phyloP scores from a whole-genome alignment of 2,113 vertebrate genomes.

The Delphinus delphis region DNA sequence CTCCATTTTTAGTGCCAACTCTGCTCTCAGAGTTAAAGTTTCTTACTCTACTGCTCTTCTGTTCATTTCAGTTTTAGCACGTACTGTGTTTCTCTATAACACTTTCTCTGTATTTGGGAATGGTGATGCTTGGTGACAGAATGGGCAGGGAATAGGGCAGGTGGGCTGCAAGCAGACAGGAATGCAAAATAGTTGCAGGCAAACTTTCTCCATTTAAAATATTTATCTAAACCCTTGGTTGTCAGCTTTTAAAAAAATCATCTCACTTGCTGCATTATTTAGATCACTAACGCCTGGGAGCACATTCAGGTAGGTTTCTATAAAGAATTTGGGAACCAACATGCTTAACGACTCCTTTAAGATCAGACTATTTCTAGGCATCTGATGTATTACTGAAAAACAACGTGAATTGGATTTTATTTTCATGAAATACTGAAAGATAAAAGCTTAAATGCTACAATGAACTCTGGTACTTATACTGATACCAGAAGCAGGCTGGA shows the following conservation, averaged over 20 bases:
- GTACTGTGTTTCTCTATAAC: background rate
- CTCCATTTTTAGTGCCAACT: background rate
- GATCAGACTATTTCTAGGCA: background rate
- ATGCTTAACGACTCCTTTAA: background rate
- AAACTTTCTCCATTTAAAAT: constrained; percentile 17
- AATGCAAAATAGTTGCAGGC: background rate
- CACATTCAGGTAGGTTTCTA: background rate
- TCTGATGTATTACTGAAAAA: background rate
- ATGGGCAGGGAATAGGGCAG: background rate
- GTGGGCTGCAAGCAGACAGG: background rate
- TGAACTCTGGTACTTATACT: constrained; percentile 22
- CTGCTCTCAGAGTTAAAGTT: background rate
- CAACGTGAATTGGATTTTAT: background rate
- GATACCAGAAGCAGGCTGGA: constrained; percentile 17
- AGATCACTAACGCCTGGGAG: background rate
- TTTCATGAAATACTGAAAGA: background rate
- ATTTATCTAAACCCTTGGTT: background rate
- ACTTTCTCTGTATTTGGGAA: background rate
- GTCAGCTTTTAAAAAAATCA: background rate
- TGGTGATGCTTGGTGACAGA: background rate
- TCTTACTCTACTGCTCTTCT: background rate
- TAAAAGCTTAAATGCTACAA: background rate
- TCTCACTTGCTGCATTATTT: background rate
- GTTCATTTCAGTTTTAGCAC: background rate
- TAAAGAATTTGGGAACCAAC: background rate